These are phyloP conservation scores for Ploceus nigricollis DNA, from an alignment of 2,113 vertebrate genomes.

Conservation along the genomic window DNA sequence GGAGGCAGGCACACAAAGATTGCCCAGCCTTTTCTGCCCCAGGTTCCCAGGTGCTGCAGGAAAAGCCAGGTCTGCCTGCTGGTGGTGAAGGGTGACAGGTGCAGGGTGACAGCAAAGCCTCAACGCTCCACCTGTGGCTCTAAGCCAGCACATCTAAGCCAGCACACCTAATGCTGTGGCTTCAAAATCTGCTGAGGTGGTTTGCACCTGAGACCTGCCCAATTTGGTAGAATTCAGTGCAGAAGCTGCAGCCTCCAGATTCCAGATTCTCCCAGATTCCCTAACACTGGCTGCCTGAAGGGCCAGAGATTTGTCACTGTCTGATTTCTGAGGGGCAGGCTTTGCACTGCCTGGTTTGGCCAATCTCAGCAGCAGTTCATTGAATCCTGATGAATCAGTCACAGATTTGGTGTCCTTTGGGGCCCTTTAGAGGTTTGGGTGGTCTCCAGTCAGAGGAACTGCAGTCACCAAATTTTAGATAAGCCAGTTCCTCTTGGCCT, in stretches of 20 bases:
- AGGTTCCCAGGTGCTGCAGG: neutral
- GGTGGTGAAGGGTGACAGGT: neutral
- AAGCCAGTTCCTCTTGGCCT: rapidly evolving
- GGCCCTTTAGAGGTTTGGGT: neutral
- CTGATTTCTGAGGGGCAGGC: neutral
- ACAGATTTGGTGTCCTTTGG: neutral
- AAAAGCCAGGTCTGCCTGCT: neutral
- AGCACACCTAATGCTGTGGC: neutral
- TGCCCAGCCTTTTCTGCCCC: neutral
- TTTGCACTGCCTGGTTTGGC: neutral
- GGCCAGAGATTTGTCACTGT: neutral
- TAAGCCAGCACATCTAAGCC: neutral
- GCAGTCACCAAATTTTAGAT: neutral
- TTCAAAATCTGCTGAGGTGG: neutral
- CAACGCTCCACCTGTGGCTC: rapidly evolving
- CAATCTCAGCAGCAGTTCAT: neutral
- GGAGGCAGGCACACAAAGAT: neutral
- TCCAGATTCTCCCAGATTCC: neutral
- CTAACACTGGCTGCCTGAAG: neutral
- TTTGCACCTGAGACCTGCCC: neutral
- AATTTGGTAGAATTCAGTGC: rapidly evolving
- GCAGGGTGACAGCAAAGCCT: neutral
- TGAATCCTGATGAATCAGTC: neutral
- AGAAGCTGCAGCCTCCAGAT: neutral
- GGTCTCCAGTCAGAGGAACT: neutral